A percentile compares a stretch with the other conserved stretches of the same genome.
phyloP scores from a whole-genome alignment of 2,113 vertebrate genomes.

The Motacilla alba region DNA sequence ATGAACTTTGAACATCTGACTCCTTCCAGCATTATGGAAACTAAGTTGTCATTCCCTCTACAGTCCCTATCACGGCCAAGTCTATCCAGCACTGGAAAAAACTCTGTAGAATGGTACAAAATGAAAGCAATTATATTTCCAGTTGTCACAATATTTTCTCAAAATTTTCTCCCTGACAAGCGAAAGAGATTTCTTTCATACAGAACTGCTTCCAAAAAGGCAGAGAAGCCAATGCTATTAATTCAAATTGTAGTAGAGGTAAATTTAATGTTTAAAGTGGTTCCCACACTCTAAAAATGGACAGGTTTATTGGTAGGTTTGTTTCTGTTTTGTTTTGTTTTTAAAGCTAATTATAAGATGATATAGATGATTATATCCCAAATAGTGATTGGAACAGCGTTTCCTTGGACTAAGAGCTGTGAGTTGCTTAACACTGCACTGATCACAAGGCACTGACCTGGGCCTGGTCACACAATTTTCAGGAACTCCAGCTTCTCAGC shows the following conservation, averaged over 20 bases:
- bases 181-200: not conserved
- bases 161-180: not conserved
- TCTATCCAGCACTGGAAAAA: conserved; percentile 19
- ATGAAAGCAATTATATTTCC: conserved; percentile 32
- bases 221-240: not conserved
- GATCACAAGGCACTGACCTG: not conserved
- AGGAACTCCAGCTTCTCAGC: not conserved
- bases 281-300: not conserved
- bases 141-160: conserved; percentile 43
- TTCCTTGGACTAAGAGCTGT: not conserved
- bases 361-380: not conserved
- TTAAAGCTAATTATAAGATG: not conserved
- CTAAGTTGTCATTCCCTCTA: conserved; percentile 20
- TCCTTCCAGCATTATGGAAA: conserved; percentile 34
- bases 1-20: conserved; percentile 12
- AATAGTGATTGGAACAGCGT: not conserved
- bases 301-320: no score
- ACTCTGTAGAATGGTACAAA: not conserved
- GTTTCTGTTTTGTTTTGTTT: not conserved
- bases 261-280: not conserved
- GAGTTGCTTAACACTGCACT: not conserved
- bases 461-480: not conserved
- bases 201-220: not conserved
- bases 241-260: not conserved
- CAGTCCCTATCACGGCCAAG: not conserved